Percentiles rank a stretch among this genome's conserved stretches.
These are phyloP conservation scores for Clinocottus analis DNA, from an alignment of 2,113 vertebrate species.

Conservation along the genomic window DNA sequence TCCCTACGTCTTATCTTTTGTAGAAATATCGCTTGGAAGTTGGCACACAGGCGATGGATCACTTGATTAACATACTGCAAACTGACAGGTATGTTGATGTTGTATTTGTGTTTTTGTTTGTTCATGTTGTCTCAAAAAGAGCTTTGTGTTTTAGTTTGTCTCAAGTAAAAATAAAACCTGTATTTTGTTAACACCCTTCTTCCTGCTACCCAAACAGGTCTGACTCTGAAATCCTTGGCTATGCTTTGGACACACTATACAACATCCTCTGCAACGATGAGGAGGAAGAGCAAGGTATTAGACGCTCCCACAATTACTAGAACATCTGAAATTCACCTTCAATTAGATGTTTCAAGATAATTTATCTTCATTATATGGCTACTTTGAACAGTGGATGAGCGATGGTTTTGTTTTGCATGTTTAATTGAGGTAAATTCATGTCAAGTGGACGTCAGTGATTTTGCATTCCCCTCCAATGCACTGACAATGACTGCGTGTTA, in stretches of 20 bases:
- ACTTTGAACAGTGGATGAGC: slow-evolving; percentile 6
- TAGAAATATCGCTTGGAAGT: slow-evolving; percentile 98
- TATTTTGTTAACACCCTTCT: background rate
- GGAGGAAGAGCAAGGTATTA: slow-evolving; percentile 95
- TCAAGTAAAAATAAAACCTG: background rate
- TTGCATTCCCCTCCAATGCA: slow-evolving; percentile 43
- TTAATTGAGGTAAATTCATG: slow-evolving; percentile 23
- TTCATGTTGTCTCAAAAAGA: background rate
- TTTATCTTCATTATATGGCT: slow-evolving; percentile 6
- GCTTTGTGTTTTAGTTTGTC: background rate
- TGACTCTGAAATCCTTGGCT: slow-evolving; percentile 98
- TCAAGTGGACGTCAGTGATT: slow-evolving; percentile 22
- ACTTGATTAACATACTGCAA: slow-evolving; percentile 93
- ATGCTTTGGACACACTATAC: slow-evolving; percentile 97
- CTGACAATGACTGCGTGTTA: slow-evolving; percentile 46
- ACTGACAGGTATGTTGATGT: slow-evolving; percentile 89
- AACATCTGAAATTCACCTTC: background rate
- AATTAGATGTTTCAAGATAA: background rate
- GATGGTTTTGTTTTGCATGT: slow-evolving; percentile 47
- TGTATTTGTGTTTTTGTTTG: background rate
- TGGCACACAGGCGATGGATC: slow-evolving; percentile 94
- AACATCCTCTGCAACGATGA: slow-evolving; percentile 97
- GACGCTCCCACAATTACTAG: background rate
- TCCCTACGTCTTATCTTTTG: background rate
- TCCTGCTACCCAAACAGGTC: slow-evolving; percentile 79